Evolutionary conservation across 2,113 vertebrate genomes (phyloP), one percentile per base, ranked within the genome.

Genomic region (Centropristis striata): DNA sequence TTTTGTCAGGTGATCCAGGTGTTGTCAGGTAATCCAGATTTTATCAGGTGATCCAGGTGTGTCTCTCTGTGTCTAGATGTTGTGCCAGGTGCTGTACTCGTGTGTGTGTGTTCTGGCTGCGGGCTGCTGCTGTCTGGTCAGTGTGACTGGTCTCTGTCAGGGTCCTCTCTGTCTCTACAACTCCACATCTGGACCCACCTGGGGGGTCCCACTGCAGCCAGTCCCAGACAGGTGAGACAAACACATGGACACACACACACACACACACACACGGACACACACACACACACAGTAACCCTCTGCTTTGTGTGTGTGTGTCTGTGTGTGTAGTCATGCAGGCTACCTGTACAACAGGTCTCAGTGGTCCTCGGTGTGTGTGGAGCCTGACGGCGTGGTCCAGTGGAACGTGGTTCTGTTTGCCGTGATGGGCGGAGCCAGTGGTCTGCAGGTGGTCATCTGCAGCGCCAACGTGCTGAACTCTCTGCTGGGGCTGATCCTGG

Each of bases 331-430:
- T 4, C 78, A 85, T 4, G 23, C 50, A 0, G 82, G 63, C 7
- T 95, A 96, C 23, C 84, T 95, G 37, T 91, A 83, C 41, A 88
- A 94, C 66, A 50, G 36, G 4, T 85, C 90, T 2, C 21, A 78
- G 46, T 96, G 95, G 94, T 73, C 68, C 0, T 79, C 80, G 0
- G 88, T 93, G 8, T 96, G 95, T 79, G 36, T 81, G 72, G 68
- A 92, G 55, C 95, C 95, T 0, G 37, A 2, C 0, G 70, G 46
- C 0, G 93, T 95, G 59, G 93, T 96, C 0, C 63, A 80, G 55
- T 96, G 95, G 95, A 95, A 96, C 5, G 4, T 90, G 6, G 80
- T 85, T 25, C 92, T 96, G 49, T 96, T 96, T 44, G 73, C 85
- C 4, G 54, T 94, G 13, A 88, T 95, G 71, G 90, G 90, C 25